Conservation (phyloP, 1,140 invertebrate species). For the Coelopa frigida region DNA sequence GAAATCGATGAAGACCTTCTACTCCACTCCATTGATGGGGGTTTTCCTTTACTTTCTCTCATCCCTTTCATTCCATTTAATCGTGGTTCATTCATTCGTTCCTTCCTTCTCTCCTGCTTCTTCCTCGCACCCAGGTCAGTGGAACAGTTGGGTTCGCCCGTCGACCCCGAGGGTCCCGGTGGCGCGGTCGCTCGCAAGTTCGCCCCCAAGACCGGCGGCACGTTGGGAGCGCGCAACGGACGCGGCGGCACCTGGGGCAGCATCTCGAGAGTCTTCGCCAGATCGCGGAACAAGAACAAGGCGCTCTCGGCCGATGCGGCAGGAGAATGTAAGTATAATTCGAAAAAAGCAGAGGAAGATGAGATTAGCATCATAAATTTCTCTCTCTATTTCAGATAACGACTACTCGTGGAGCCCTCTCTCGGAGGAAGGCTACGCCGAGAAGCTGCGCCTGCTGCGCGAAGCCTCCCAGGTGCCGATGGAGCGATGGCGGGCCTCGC, state of each 20-base stretch:
- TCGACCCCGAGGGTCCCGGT: conserved; percentile 50
- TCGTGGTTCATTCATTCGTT: not conserved
- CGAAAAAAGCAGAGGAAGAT: not conserved
- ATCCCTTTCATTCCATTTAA: conserved; percentile 34
- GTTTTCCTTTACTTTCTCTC: not conserved
- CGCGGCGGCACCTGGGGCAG: conserved; percentile 66
- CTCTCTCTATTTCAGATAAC: conserved; percentile 12
- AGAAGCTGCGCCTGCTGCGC: conserved; percentile 70
- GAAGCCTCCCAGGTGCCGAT: conserved; percentile 83
- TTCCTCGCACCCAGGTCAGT: conserved; percentile 56
- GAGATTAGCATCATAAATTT: not conserved
- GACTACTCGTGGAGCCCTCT: conserved; percentile 64
- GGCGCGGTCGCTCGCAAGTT: conserved; percentile 42
- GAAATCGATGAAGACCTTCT: too few relatives aligned
- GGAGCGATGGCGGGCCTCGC: conserved; percentile 84
- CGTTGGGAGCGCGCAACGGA: conserved; percentile 47
- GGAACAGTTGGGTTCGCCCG: conserved; percentile 50
- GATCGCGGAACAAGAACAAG: conserved; percentile 73
- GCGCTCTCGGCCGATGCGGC: conserved; percentile 45
- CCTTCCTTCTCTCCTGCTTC: conserved; percentile 46
- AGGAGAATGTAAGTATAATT: conserved; percentile 35
- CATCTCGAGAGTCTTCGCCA: conserved; percentile 76
- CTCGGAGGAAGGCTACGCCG: conserved; percentile 75
- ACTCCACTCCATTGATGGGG: not conserved
- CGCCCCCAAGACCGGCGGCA: conserved; percentile 36